Evolutionary conservation across 2,113 vertebrate species (phyloP), one percentile per base, ranked within the genome.

Genomic region (Plecturocebus donacophilus): DNA sequence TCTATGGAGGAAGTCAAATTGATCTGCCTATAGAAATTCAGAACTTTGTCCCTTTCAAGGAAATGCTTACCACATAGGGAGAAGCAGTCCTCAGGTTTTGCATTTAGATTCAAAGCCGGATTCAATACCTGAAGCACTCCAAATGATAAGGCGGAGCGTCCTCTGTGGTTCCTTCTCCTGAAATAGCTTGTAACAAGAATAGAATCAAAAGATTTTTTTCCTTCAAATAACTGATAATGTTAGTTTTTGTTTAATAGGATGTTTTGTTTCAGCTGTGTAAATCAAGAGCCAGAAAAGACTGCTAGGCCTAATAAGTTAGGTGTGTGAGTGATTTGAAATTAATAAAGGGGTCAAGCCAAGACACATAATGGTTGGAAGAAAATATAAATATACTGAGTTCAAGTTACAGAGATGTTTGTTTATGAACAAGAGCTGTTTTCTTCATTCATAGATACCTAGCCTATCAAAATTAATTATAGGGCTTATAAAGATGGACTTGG

Each of bases 201-300:
- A 75, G 27, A 56, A 86, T 64, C 21, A 73, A 84, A 88, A 58
- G 0, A 8, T 17, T 49, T 56, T 94, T 92, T 87, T 38, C 17
- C 21, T 10, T 49, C 47, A 75, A 80, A 75, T 42, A 17, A 71
- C 25, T 87, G 30, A 80, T 52, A 87, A 49, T 58, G 8, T 89
- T 85, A 66, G 40, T 81, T 93, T 90, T 94, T 86, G 23, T 47
- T 88, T 66, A 83, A 89, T 81, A 40, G 61, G 96, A 79, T 12
- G 30, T 82, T 75, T 87, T 84, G 25, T 86, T 86, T 76, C 70
- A 66, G 42, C 47, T 87, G 11, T 90, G 19, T 87, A 52, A 84
- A 79, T 42, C 58, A 87, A 73, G 52, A 94, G 58, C 61, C 61
- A 87, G 89, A 90, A 84, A 83, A 91, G 47, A 83, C 4, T 64